A percentile compares a stretch with the other conserved stretches of the same genome.
Conservation (phyloP, 2,797 vertebrate genomes). For the Rallus crepitans region DNA sequence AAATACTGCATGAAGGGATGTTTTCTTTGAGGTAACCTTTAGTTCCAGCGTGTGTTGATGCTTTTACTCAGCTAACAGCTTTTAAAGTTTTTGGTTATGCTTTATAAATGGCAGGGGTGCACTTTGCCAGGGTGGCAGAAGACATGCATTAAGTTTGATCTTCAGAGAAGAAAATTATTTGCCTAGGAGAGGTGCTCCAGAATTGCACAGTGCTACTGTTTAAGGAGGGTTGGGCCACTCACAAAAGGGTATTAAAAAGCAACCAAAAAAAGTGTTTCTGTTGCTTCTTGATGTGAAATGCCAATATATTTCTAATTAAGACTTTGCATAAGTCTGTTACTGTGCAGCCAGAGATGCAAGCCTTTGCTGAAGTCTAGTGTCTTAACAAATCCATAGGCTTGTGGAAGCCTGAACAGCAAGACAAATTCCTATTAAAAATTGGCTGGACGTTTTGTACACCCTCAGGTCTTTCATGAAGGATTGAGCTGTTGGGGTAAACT, state of each 20-base stretch:
- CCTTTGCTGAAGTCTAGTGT: accelerated
- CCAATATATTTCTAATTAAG: not conserved
- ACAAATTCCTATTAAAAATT: not conserved
- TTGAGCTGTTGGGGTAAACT: not conserved
- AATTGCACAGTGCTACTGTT: not conserved
- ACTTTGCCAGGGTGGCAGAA: not conserved
- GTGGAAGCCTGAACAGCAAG: not conserved
- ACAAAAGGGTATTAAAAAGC: not conserved
- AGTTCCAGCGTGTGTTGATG: not conserved
- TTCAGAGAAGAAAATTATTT: not conserved
- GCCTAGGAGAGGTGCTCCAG: not conserved
- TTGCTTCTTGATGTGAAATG: not conserved
- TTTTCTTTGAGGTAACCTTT: not conserved
- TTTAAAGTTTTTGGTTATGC: not conserved
- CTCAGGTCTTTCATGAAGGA: not conserved
- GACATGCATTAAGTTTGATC: not conserved
- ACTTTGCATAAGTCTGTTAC: not conserved
- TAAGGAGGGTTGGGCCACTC: not conserved
- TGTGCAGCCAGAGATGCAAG: not conserved
- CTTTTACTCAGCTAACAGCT: not conserved
- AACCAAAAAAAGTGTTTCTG: not conserved
- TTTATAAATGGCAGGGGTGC: not conserved
- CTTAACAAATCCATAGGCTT: not conserved
- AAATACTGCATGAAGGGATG: not conserved
- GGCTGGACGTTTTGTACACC: not conserved